These are phyloP conservation scores for Natator depressus DNA, from an alignment of 2,113 vertebrate species.

Conservation along the genomic window DNA sequence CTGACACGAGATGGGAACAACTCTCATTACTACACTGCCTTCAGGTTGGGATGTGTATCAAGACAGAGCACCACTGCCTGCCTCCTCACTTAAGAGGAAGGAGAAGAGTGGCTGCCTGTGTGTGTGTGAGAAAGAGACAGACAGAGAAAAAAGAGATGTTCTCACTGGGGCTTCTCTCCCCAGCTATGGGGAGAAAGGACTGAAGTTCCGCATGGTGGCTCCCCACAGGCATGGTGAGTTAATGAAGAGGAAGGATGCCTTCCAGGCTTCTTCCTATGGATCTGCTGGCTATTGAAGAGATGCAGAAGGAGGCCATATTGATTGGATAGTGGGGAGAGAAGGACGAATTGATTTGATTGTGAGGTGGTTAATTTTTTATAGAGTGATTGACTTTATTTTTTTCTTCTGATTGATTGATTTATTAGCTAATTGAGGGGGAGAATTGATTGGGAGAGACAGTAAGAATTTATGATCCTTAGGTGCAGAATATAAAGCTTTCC, in stretches of 20 bases:
- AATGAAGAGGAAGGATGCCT: neutral
- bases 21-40: neutral
- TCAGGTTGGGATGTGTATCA: neutral
- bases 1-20: neutral
- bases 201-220: rapidly evolving
- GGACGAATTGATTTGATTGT: slow-evolving; percentile 50
- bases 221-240: rapidly evolving
- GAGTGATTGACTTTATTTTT: slow-evolving; percentile 33
- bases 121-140: neutral
- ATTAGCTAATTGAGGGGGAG: slow-evolving; percentile 57
- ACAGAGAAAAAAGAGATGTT: neutral
- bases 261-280: neutral
- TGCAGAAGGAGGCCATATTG: neutral
- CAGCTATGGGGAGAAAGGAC: neutral
- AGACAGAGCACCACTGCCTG: neutral
- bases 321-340: neutral
- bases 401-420: slow-evolving; percentile 44
- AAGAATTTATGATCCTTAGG: slow-evolving; percentile 14
- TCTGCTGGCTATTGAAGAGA: neutral
- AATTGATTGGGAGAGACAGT: slow-evolving; percentile 20
- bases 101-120: neutral
- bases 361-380: slow-evolving; percentile 43
- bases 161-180: neutral
- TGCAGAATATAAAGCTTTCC: neutral
- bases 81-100: neutral